Base-by-base conservation (phyloP, 2,113 vertebrate species). In the Nematolebias whitei region DNA sequence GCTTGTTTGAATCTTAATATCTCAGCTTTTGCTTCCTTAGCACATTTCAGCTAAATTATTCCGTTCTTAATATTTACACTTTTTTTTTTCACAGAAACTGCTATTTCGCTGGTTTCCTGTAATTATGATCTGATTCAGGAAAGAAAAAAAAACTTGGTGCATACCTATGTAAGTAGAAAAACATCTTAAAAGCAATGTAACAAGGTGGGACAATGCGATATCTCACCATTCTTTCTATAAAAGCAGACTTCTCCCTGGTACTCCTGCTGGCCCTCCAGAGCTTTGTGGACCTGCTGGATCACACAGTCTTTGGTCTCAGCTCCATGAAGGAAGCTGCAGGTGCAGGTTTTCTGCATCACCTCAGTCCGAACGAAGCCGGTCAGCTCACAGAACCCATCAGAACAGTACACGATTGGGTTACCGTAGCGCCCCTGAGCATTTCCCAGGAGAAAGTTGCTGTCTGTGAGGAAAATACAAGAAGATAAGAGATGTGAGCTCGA, bases 391-490 rank as follows among this genome's bases (percentile, higher is more conserved):
- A 99, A 98, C 35, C 97, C 96, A 2, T 99, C 96, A 0, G 96
- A 99, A 84, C 96, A 99, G 90, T 98, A 99, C 22, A 99, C 96
- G 0, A 98, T 94, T 57, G 96, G 96, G 89, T 95, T 96, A 45
- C 96, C 96, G 0, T 91, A 89, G 20, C 90, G 93, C 59, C 96
- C 94, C 90, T 96, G 95, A 0, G 95, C 95, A 0, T 97, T 98
- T 50, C 95, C 97, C 89, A 99, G 92, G 39, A 99, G 92, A 88
- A 99, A 99, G 90, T 98, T 99, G 88, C 97, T 97, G 87, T 99
- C 96, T 99, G 92, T 40, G 40, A 80, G 39, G 8, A 13, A 41
- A 48, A 74, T 2, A 56, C 5, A 60, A 41, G 14, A 67, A 16
- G 15, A 35, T 11, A 20, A 19, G 12, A n/a, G 47, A 56, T n/a